Conservation (phyloP, 2,797 vertebrate species). For the Potorous gilbertii region DNA sequence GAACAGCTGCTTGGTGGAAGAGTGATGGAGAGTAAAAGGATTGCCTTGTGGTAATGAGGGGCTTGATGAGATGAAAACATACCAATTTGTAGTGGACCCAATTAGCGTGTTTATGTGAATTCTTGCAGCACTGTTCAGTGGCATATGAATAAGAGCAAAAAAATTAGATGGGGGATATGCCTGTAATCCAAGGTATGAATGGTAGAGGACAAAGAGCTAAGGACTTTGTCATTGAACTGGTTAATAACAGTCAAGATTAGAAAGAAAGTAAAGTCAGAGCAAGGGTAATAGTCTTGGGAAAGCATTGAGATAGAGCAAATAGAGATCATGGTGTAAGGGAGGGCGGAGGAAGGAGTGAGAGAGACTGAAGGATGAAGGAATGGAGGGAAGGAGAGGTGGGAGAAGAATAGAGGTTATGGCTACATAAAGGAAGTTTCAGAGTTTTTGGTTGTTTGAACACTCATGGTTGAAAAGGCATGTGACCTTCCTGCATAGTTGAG, state of each 20-base stretch:
- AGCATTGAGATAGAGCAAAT: not conserved
- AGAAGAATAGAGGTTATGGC: not conserved
- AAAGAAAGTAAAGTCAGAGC: not conserved
- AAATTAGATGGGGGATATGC: not conserved
- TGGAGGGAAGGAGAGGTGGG: not conserved
- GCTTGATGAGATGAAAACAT: not conserved
- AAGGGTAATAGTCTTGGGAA: not conserved
- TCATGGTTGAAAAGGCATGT: not conserved
- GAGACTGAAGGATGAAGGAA: not conserved
- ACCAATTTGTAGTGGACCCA: not conserved
- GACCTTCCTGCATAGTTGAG: not conserved
- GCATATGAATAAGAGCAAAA: not conserved
- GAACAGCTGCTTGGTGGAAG: not conserved
- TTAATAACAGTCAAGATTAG: not conserved
- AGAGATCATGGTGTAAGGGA: not conserved
- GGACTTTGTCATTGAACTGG: not conserved
- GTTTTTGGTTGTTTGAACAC: not conserved
- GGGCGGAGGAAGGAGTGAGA: not conserved
- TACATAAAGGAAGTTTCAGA: not conserved
- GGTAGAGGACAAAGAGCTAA: not conserved
- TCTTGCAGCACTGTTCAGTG: not conserved
- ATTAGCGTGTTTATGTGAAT: not conserved
- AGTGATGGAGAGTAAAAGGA: not conserved
- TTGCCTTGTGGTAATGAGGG: not conserved
- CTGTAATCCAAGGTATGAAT: not conserved